Evolutionary conservation across 2,113 vertebrate species (phyloP).

Genomic region (Microcebus jonahi): DNA sequence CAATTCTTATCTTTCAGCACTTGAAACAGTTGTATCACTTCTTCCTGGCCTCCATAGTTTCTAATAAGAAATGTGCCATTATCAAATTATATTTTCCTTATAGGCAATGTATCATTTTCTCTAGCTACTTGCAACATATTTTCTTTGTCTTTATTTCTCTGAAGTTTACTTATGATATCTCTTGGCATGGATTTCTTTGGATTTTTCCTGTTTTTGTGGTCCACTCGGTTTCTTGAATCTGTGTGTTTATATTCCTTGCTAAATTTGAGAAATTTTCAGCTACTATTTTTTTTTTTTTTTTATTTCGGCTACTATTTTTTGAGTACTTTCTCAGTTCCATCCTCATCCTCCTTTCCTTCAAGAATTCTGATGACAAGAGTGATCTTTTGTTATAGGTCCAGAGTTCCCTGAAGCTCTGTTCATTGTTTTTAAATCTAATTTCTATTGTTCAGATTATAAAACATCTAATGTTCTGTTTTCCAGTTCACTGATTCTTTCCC

Average conservation of each 20-base stretch:
- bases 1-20: background rate
- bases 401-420: background rate
- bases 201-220: background rate
- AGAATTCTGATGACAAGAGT: background rate
- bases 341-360: background rate
- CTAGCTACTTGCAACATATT: background rate
- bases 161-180: background rate
- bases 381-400: background rate
- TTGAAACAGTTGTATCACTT: background rate
- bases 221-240: background rate
- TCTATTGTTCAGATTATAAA: background rate
- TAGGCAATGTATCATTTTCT: background rate
- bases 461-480: background rate
- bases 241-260: background rate
- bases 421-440: background rate
- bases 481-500: background rate
- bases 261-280: background rate
- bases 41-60: background rate
- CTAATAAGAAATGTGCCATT: background rate
- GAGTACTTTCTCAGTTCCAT: background rate
- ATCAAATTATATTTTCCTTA: background rate
- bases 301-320: background rate
- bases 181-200: background rate
- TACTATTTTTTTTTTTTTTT: too few relatives aligned
- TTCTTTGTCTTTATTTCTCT: conserved; percentile 7